These are phyloP conservation scores for Baryphthengus martii DNA, from an alignment of 2,113 vertebrate species.

Conservation along the genomic window DNA sequence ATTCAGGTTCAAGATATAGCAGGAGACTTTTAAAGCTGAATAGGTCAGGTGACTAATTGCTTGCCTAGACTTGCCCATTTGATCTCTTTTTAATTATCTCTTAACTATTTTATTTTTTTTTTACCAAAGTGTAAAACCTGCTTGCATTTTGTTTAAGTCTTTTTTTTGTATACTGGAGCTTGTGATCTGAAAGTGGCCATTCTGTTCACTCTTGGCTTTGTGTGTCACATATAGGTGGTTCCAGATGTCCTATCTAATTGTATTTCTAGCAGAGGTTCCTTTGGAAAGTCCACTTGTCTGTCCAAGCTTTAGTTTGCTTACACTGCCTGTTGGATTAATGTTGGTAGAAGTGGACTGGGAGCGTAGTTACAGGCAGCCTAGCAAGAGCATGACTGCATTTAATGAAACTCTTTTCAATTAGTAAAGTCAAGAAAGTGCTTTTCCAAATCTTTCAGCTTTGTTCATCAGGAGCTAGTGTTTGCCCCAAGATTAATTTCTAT, in stretches of 20 bases:
- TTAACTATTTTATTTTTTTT: background rate
- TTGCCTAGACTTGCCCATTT: constrained; percentile 22
- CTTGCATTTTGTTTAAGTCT: background rate
- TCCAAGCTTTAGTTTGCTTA: background rate
- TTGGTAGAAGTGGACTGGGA: background rate
- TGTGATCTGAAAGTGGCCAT: background rate
- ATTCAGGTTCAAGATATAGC: background rate
- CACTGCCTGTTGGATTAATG: background rate
- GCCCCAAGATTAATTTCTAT: background rate
- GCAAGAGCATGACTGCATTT: background rate
- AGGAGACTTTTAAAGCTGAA: background rate
- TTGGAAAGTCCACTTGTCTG: background rate
- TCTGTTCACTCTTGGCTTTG: background rate
- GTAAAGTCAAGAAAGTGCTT: background rate
- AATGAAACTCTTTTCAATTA: background rate
- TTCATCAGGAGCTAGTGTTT: background rate
- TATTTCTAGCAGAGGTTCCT: background rate
- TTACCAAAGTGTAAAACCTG: background rate
- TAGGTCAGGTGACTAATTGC: background rate
- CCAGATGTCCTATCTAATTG: background rate
- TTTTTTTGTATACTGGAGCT: background rate
- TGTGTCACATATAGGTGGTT: background rate
- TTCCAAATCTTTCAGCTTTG: background rate
- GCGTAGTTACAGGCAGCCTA: background rate
- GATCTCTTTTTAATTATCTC: background rate